Evolutionary conservation across 2,113 vertebrate species (phyloP).

Genomic region (Gymnocephalus cernua): DNA sequence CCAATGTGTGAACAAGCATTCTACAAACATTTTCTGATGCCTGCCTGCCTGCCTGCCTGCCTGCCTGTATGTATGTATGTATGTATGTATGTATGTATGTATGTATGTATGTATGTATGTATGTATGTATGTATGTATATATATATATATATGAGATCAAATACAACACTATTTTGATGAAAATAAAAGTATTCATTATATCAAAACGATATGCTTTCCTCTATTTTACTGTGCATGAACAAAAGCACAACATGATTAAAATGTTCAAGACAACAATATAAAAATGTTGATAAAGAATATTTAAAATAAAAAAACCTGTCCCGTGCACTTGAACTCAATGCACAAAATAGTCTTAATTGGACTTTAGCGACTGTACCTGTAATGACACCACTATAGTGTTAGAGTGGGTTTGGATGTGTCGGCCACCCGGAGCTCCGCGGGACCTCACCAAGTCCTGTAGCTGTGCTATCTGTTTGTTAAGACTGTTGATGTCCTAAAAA

Average conservation of each 20-base stretch:
- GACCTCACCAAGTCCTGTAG: conserved; percentile 91
- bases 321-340: neutral
- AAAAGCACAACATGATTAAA: neutral
- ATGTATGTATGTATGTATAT: too few species aligned
- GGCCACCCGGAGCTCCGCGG: conserved; percentile 87
- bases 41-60: too few species aligned
- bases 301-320: neutral
- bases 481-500: conserved; percentile 91
- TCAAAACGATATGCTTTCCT: too few species aligned
- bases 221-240: neutral
- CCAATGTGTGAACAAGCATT: neutral
- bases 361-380: conserved; percentile 84
- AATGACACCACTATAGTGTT: conserved; percentile 95
- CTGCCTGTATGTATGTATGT: too few species aligned
- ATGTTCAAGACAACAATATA: neutral
- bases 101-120: too few species aligned
- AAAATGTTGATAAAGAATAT: neutral
- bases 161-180: too few species aligned
- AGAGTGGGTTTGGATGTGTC: conserved; percentile 93
- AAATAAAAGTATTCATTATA: neutral
- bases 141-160: neutral
- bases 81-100: too few species aligned
- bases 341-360: neutral
- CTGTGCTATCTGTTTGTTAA: conserved; percentile 95
- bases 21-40: neutral